Evolutionary conservation across 1,140 invertebrate genomes (phyloP), one percentile per base, ranked within the genome.

Genomic region (Ruditapes philippinarum): DNA sequence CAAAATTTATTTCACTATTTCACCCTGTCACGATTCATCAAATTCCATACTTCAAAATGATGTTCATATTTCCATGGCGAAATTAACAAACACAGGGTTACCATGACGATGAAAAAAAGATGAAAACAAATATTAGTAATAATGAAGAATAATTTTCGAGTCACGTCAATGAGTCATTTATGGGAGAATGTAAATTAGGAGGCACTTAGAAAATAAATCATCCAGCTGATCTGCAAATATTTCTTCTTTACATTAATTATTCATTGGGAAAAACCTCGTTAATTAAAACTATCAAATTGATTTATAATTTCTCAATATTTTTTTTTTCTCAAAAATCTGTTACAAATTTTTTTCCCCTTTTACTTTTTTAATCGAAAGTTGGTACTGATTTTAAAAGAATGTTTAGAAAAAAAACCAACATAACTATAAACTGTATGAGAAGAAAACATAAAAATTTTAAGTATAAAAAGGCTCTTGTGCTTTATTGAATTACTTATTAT

Each of bases 111-210:
- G 40, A 3, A 62, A 38, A 84, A 84, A 68, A 54, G 28, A 84
- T 84, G 82, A 84, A 84, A 84, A 84, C 82, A 84, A 84, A 84
- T 84, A 84, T 73, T 38, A 54, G 65, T 51, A 73, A 84, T 70
- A 84, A 84, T 84, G 82, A 73, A 73, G 60, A 84, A 42, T 84
- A 84, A 84, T 84, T 38, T 84, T 84, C 82, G 22, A 70, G 60
- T 84, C 60, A 54, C 82, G 36, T 51, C 62, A 84, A 70, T 84
- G 82, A 84, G 82, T 84, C 82, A 84, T 54, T 65, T 82, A 51
- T 78, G 74, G 54, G 74, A 19, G 1, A 78, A 78, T 78, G 74
- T 49, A 78, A 78, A 78, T 70, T 70, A 70, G 14, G 38, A 49
- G n/a, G 4, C n/a, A 40, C 22, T 40, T 31, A 9, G 60, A 14